Evolutionary conservation across 2,888 invertebrate species (phyloP).

Genomic region (Pimpla rufipes): DNA sequence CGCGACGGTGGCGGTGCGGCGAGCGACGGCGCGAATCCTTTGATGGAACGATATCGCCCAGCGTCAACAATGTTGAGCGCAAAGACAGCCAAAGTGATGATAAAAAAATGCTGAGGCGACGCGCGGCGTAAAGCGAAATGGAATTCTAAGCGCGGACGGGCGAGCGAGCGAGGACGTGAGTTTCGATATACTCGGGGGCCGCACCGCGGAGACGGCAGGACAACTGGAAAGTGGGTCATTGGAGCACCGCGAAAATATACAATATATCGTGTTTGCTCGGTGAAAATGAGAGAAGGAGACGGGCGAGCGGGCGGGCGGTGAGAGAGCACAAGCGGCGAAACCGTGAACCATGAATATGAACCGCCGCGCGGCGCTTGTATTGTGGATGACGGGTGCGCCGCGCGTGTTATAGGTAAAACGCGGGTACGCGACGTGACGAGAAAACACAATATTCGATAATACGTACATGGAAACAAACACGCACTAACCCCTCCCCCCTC

Average conservation of each 20-base stretch:
- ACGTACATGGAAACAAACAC: conserved; percentile 57
- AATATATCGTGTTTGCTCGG: conserved; percentile 25
- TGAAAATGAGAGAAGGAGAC: conserved; percentile 4
- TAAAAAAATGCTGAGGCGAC: background rate
- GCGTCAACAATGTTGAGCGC: background rate
- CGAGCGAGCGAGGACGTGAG: background rate
- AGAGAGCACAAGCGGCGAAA: too few relatives aligned
- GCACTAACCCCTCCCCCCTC: background rate
- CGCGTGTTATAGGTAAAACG: conserved; percentile 8
- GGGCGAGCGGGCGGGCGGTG: background rate
- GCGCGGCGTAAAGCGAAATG: too few relatives aligned
- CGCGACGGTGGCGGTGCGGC: background rate
- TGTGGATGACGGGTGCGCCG: conserved; percentile 19
- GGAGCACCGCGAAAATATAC: conserved; percentile 19
- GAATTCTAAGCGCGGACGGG: background rate
- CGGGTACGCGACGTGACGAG: conserved; percentile 52
- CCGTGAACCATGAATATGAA: conserved; percentile 32
- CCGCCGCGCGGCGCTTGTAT: conserved; percentile 1
- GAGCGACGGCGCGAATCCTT: background rate
- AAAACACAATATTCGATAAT: conserved; percentile 61
- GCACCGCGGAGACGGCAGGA: background rate
- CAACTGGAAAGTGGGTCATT: conserved; percentile 50
- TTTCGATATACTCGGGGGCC: too few relatives aligned
- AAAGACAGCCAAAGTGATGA: background rate
- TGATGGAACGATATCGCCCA: background rate